phyloP scores from a whole-genome alignment of 2,888 invertebrate genomes.

The Notocelia uddmanniana region DNA sequence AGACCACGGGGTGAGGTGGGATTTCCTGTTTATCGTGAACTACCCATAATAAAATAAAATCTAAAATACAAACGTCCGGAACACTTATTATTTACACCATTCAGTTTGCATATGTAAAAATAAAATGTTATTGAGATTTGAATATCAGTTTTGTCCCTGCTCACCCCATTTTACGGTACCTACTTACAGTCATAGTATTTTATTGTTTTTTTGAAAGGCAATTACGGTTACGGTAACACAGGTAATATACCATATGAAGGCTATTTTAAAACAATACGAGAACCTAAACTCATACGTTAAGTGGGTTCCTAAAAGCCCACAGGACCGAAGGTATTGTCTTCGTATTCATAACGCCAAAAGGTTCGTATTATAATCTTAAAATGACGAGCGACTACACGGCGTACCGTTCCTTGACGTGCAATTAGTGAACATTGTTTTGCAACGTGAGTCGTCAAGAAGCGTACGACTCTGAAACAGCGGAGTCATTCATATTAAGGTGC shows the following conservation, averaged over 20 bases:
- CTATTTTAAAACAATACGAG: background rate
- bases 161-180: too few relatives aligned
- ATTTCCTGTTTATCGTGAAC: too few relatives aligned
- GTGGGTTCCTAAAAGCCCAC: slow-evolving; percentile 10
- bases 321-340: background rate
- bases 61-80: too few relatives aligned
- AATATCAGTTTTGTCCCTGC: too few relatives aligned
- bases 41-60: too few relatives aligned
- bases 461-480: slow-evolving; percentile 57
- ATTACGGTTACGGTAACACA: background rate
- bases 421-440: slow-evolving; percentile 68
- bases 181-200: background rate
- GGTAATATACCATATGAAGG: background rate
- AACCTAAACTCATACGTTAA: background rate
- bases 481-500: slow-evolving; percentile 61
- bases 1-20: too few relatives aligned
- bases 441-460: slow-evolving; percentile 60
- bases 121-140: too few relatives aligned
- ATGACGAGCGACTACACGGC: slow-evolving; percentile 58
- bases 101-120: too few relatives aligned
- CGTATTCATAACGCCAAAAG: background rate
- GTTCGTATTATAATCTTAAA: slow-evolving; percentile 47
- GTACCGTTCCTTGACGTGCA: slow-evolving; percentile 59
- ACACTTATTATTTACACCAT: too few relatives aligned
- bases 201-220: background rate